Evolutionary conservation across 2,113 vertebrate species (phyloP).

Genomic region (Zosterops lateralis): DNA sequence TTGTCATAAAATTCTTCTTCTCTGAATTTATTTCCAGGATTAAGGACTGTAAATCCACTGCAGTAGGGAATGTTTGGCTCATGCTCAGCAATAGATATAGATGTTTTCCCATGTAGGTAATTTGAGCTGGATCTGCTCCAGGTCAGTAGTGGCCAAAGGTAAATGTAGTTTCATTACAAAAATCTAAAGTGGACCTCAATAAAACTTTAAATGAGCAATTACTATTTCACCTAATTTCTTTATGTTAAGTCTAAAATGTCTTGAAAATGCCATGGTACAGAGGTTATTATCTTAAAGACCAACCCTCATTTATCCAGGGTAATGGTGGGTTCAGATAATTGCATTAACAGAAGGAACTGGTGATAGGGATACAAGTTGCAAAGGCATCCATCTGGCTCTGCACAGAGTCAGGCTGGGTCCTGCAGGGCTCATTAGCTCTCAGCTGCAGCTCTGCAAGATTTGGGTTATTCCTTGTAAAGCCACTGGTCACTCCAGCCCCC

Average conservation of each 20-base stretch:
- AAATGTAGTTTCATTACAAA: not conserved
- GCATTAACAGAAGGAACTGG: not conserved
- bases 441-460: not conserved
- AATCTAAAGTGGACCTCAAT: not conserved
- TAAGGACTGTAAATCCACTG: not conserved
- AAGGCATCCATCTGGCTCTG: not conserved
- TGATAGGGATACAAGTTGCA: rapidly evolving
- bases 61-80: not conserved
- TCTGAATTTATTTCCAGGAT: conserved; percentile 21
- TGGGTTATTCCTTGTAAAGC: not conserved
- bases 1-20: not conserved
- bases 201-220: not conserved
- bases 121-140: not conserved
- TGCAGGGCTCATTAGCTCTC: not conserved
- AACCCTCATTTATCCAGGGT: not conserved
- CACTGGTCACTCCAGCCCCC: not conserved
- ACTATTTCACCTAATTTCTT: not conserved
- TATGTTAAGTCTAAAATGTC: not conserved
- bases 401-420: not conserved
- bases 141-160: not conserved
- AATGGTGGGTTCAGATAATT: not conserved
- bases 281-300: not conserved
- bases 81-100: not conserved
- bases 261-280: not conserved
- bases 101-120: not conserved